Evolutionary conservation across 2,888 invertebrate species (phyloP).

Genomic region (Perdita meconis): DNA sequence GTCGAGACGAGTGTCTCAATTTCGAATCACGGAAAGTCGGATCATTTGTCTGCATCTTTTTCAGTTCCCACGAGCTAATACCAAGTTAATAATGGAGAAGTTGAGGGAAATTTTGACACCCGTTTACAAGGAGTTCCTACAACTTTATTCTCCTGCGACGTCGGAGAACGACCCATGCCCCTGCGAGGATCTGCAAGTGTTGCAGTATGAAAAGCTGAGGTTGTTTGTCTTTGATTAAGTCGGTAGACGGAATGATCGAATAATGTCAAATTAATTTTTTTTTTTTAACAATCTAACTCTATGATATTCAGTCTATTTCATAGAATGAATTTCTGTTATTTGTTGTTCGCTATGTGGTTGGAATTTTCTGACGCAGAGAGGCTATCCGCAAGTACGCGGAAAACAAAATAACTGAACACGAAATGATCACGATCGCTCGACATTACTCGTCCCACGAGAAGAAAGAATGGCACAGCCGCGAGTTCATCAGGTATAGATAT

Average conservation of each 20-base stretch:
- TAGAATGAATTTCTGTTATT: not conserved
- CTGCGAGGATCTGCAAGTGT: constrained; percentile 67
- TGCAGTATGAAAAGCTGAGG: constrained; percentile 84
- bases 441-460: constrained; percentile 88
- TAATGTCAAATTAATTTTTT: too few relatives aligned
- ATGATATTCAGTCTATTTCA: too few relatives aligned
- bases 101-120: constrained; percentile 88
- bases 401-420: constrained; percentile 91
- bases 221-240: constrained; percentile 62
- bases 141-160: constrained; percentile 87
- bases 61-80: constrained; percentile 91
- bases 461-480: constrained; percentile 76
- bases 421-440: constrained; percentile 91
- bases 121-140: constrained; percentile 91
- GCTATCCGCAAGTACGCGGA: constrained; percentile 89
- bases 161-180: constrained; percentile 68
- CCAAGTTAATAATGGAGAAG: constrained; percentile 90
- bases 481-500: constrained; percentile 78
- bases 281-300: not conserved
- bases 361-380: constrained; percentile 84
- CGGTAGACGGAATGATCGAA: not conserved
- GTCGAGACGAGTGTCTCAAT: too few relatives aligned
- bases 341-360: not conserved
- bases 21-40: too few relatives aligned
- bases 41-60: too few relatives aligned